Base-by-base conservation (phyloP, 2,113 vertebrate species). In the Rhagologus leucostigma region DNA sequence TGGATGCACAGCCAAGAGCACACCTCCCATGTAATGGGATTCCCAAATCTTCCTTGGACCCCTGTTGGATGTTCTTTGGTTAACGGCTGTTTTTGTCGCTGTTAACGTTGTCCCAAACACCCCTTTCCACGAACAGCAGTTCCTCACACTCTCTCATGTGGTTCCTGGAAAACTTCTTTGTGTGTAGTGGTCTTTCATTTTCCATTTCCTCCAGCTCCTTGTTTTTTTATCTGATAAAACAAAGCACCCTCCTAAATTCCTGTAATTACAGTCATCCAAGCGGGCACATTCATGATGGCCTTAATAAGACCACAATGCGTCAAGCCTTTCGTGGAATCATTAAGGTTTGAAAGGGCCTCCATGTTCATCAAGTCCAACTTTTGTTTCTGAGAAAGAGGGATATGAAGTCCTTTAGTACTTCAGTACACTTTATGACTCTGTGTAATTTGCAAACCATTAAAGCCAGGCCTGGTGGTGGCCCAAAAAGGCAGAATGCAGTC, bases 371-470 rank as follows among this genome's bases (percentile, higher is more conserved):
- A 55, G 20, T 63, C 71, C 41, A 49, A 56, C 63, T 68, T 69
- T 83, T 80, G 71, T 93, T 96, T 95, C 96, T 62, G 78, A 65
- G 62, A 87, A 79, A 57, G 26, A 56, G 30, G 6, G 18, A 19
- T 26, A 53, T 53, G 24, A 70, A 56, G 47, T 65, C 78, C 80
- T 80, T 64, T 44, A 56, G 37, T 55, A 59, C 39, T 84, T 80
- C n/a, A 39, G 67, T 77, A 53, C 73, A 67, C 77, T 74, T 73
- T 49, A 29, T 89, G 71, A 49, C 47, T 86, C 41, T 68, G 67
- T 76, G 41, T 80, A 65, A 91, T 92, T 96, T 93, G 70, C 67
- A 80, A 74, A 59, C 67, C 68, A 50, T 93, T 94, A 93, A 87
- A 83, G 59, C 67, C 80, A 90, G 57, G 37, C 83, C 59, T 80